These are phyloP conservation scores for Tubulanus polymorphus DNA, from an alignment of 2,888 invertebrate genomes.

Conservation along the genomic window DNA sequence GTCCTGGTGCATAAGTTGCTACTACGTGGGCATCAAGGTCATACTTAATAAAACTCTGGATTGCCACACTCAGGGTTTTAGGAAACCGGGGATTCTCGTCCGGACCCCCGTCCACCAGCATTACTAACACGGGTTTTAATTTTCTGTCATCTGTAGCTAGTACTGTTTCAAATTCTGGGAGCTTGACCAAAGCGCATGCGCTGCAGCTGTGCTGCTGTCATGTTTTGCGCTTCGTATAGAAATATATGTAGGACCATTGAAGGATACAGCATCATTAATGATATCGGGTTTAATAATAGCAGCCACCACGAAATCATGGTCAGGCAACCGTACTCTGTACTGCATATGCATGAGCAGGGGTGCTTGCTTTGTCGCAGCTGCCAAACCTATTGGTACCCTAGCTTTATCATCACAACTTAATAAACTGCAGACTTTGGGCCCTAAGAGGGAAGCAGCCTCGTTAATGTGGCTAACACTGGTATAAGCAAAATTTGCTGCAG, in stretches of 20 bases:
- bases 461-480: slow-evolving; percentile 29
- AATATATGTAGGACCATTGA: slow-evolving; percentile 53
- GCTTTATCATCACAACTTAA: slow-evolving; percentile 43
- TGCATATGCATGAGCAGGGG: slow-evolving; percentile 27
- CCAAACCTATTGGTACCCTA: slow-evolving; percentile 45
- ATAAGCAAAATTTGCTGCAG: slow-evolving; percentile 30
- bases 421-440: slow-evolving; percentile 19
- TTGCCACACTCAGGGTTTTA: slow-evolving; percentile 19
- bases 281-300: slow-evolving; percentile 8
- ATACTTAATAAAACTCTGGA: slow-evolving; percentile 20
- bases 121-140: slow-evolving; percentile 33
- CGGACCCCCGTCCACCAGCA: slow-evolving; percentile 32
- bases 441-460: slow-evolving; percentile 29
- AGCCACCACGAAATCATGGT: slow-evolving; percentile 42
- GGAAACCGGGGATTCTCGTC: slow-evolving; percentile 27
- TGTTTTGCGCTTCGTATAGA: slow-evolving; percentile 42
- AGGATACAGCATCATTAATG: slow-evolving; percentile 23
- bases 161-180: slow-evolving; percentile 22
- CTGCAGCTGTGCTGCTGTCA: slow-evolving; percentile 28
- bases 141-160: slow-evolving; percentile 6
- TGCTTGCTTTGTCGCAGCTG: slow-evolving; percentile 50
- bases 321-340: slow-evolving; percentile 24
- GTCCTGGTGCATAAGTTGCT: slow-evolving; percentile 44
- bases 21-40: slow-evolving; percentile 57
- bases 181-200: slow-evolving; percentile 28